Conservation (phyloP, 1,140 invertebrate genomes). For the Nilaparvata lugens region DNA sequence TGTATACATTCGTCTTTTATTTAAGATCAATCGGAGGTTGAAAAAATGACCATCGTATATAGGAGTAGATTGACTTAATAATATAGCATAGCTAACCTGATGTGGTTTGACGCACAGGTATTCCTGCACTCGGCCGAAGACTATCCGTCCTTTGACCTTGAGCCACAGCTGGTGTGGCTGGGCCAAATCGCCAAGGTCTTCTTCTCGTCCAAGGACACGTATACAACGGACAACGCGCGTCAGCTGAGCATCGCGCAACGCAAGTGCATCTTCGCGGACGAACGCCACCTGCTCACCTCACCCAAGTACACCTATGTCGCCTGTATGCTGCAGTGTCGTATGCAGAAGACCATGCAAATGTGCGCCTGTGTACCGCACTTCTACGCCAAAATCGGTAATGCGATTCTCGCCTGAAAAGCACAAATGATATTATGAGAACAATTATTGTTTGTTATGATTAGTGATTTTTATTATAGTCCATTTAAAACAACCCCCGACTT, state of each 20-base stretch:
- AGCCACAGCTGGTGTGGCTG: constrained; percentile 57
- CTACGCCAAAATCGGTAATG: constrained; percentile 38
- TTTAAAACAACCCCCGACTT: too few species aligned
- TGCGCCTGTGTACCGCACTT: constrained; percentile 59
- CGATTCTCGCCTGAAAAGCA: neutral
- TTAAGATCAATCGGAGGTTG: too few species aligned
- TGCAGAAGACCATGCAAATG: constrained; percentile 44
- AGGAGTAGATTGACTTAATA: too few species aligned
- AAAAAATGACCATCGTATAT: too few species aligned
- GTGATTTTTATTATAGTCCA: too few species aligned
- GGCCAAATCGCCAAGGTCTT: constrained; percentile 47
- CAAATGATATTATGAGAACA: constrained; percentile 2
- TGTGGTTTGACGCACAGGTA: constrained; percentile 38
- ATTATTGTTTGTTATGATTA: too few species aligned
- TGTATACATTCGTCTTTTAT: too few species aligned
- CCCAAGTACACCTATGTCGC: constrained; percentile 52
- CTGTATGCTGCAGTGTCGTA: constrained; percentile 57
- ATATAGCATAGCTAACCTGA: too few species aligned
- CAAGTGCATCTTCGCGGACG: constrained; percentile 54
- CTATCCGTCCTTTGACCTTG: constrained; percentile 50
- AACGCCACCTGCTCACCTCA: constrained; percentile 46
- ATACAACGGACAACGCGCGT: constrained; percentile 55
- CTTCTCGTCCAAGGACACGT: constrained; percentile 59
- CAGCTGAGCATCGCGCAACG: constrained; percentile 54
- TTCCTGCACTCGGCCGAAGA: constrained; percentile 58